Percentiles rank a stretch among this genome's conserved stretches.
These are phyloP conservation scores for Megaptera novaeangliae DNA, from an alignment of 2,113 vertebrate genomes.

Conservation along the genomic window DNA sequence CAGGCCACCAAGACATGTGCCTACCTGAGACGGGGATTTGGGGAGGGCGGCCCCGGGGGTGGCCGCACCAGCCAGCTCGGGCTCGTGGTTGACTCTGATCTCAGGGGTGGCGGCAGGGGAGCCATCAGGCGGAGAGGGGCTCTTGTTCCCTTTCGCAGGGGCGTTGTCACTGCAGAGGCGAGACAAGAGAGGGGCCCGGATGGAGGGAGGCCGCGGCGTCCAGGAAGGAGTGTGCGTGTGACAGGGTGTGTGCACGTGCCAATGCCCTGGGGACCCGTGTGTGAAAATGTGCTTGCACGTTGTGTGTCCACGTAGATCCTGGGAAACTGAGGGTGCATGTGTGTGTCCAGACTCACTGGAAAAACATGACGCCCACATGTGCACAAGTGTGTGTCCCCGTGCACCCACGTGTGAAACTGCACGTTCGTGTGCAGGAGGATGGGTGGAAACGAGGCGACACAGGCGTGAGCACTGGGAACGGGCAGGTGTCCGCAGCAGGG, in stretches of 20 bases:
- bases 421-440: accelerated
- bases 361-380: background rate
- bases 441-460: background rate
- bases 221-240: background rate
- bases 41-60: conserved; percentile 89
- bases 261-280: accelerated
- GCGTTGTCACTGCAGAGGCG: conserved; percentile 79
- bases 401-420: background rate
- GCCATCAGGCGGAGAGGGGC: conserved; percentile 83
- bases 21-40: conserved; percentile 97
- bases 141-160: conserved; percentile 83
- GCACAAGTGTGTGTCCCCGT: background rate
- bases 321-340: background rate
- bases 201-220: accelerated
- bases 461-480: background rate
- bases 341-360: background rate
- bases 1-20: background rate
- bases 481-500: accelerated
- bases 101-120: conserved; percentile 82
- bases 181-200: conserved; percentile 48
- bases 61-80: conserved; percentile 78
- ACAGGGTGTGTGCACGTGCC: accelerated
- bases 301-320: background rate
- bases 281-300: background rate
- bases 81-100: conserved; percentile 89